phyloP scores from a whole-genome alignment of 2,888 invertebrate species.

The Lymantria dispar region DNA sequence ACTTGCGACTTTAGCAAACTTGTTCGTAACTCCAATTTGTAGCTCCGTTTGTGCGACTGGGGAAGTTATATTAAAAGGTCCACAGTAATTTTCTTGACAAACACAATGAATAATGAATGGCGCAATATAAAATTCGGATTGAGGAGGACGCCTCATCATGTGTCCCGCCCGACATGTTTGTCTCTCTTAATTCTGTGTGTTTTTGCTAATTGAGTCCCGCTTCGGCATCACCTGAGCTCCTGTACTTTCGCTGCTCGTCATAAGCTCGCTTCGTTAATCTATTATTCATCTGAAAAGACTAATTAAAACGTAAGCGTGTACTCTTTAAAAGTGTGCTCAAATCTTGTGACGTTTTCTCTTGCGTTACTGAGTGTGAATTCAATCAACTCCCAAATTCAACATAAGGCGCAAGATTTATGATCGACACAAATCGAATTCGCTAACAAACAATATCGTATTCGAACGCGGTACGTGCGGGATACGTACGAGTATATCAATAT shows the following conservation, averaged over 20 bases:
- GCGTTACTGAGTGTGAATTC: conserved; percentile 63
- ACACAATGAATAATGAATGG: conserved; percentile 77
- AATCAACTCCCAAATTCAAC: conserved; percentile 76
- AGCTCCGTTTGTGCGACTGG: conserved; percentile 64
- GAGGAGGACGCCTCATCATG: conserved; percentile 68
- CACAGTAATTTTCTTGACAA: conserved; percentile 80
- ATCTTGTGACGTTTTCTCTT: conserved; percentile 37
- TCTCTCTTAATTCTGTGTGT: conserved; percentile 78
- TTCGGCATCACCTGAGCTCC: conserved; percentile 58
- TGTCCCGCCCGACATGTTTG: conserved; percentile 73
- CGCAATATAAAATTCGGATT: conserved; percentile 79
- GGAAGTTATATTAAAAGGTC: conserved; percentile 82
- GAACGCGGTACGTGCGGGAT: conserved; percentile 71
- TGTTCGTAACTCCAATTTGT: conserved; percentile 73
- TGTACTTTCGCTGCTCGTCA: conserved; percentile 18
- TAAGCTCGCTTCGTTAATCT: conserved; percentile 49
- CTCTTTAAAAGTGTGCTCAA: conserved; percentile 29
- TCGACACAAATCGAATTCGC: conserved; percentile 82
- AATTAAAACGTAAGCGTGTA: conserved; percentile 47
- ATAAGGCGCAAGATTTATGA: conserved; percentile 82
- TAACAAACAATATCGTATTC: conserved; percentile 82
- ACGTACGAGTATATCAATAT: conserved; percentile 82
- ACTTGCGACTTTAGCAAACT: conserved; percentile 59
- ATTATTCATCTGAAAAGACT: conserved; percentile 63
- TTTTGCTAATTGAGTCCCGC: conserved; percentile 79